A percentile compares a stretch with the other conserved stretches of the same genome.
phyloP scores from a whole-genome alignment of 2,797 vertebrate genomes.

The Acrossocheilus fasciatus region DNA sequence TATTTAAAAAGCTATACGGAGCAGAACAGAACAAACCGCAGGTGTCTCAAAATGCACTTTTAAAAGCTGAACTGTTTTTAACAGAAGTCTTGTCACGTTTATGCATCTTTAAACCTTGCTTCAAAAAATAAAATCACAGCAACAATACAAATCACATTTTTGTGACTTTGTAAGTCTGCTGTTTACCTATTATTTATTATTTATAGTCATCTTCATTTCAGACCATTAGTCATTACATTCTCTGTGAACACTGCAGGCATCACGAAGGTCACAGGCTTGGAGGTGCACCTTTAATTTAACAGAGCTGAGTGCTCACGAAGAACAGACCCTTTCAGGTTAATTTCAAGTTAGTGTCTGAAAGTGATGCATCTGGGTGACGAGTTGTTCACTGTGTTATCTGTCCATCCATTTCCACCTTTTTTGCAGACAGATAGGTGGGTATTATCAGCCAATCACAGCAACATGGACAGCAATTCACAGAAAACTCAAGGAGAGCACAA shows the following conservation, averaged over 20 bases:
- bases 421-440: neutral
- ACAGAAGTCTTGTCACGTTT: neutral
- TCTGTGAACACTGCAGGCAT: neutral
- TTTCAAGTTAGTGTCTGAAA: neutral
- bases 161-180: neutral
- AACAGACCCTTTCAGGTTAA: neutral
- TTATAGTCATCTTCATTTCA: neutral
- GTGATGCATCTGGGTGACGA: neutral
- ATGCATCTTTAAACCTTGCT: neutral
- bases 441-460: neutral
- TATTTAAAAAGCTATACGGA: neutral
- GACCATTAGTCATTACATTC: slow-evolving; percentile 8
- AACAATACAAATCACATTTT: neutral
- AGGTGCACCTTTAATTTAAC: slow-evolving; percentile 14
- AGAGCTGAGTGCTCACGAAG: neutral
- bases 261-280: neutral
- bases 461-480: neutral
- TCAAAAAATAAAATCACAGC: neutral
- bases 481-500: neutral
- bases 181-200: neutral
- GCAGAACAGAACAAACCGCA: neutral
- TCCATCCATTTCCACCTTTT: neutral
- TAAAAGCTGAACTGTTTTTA: neutral
- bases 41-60: neutral
- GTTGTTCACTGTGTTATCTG: neutral